A percentile compares a stretch with the other conserved stretches of the same genome.
Conservation (phyloP, 2,113 vertebrate genomes). For the Benthochromis sp. region DNA sequence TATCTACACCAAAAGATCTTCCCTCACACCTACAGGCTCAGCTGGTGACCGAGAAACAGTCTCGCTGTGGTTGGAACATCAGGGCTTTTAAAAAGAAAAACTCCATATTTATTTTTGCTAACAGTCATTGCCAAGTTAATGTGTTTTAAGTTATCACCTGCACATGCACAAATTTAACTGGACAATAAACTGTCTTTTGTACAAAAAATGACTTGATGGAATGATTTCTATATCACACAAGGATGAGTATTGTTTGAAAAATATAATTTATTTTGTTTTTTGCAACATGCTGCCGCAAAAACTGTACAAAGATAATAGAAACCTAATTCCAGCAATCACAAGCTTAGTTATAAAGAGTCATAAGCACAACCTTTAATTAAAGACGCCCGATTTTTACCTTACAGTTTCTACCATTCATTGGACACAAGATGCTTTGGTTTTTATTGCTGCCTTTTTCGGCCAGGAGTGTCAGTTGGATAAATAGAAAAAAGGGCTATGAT, state of each 20-base stretch:
- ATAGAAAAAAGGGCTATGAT: slow-evolving; percentile 43
- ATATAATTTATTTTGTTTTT: slow-evolving; percentile 66
- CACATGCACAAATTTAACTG: background rate
- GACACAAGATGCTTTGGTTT: slow-evolving; percentile 24
- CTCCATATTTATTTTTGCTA: slow-evolving; percentile 14
- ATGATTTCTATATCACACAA: slow-evolving; percentile 9
- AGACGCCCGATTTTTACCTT: background rate
- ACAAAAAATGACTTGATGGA: background rate
- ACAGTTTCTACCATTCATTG: background rate
- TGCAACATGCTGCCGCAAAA: slow-evolving; percentile 5
- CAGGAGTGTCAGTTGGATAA: slow-evolving; percentile 47
- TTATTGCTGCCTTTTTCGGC: background rate
- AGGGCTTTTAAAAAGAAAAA: background rate
- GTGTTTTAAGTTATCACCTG: background rate
- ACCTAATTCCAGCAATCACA: slow-evolving; percentile 22
- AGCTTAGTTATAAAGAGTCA: background rate
- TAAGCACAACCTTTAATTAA: background rate
- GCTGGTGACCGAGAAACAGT: slow-evolving; percentile 51
- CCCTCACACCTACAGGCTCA: slow-evolving; percentile 66
- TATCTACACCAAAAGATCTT: slow-evolving; percentile 89
- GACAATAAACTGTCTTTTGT: slow-evolving; percentile 35
- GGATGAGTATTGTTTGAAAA: slow-evolving; percentile 44
- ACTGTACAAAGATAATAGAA: slow-evolving; percentile 61
- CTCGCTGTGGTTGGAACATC: background rate
- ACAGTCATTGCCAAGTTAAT: background rate